Evolutionary conservation across 2,797 vertebrate species (phyloP), one percentile per base, ranked within the genome.

Genomic region (Gallinago nigripennis): DNA sequence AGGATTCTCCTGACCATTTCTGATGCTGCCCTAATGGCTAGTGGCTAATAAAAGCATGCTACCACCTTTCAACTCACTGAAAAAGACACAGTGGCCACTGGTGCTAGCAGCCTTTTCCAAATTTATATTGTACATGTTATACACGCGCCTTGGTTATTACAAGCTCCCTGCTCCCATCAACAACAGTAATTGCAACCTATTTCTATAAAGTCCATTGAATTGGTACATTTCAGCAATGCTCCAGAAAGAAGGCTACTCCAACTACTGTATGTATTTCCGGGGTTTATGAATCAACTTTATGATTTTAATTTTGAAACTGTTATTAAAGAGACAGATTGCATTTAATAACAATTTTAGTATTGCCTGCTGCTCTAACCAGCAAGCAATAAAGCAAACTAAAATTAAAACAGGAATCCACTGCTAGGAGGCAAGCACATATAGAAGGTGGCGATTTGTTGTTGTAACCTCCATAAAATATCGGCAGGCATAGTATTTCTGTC

Each of bases 321-420:
- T 98, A 97, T 97, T 97, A 97, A 97, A 95, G 85, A 97, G 95
- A 97, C 92, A 97, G 94, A 98, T 97, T 96, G 93, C 83, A 88
- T 97, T 96, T 97, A 96, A 97, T 97, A 96, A 95, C 95, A 77
- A 92, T 95, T 97, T 97, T 95, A 96, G 92, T 92, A 95, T 82
- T 87, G 94, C 84, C 72, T 94, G 86, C 83, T 96, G 95, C 75
- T 97, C 12, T 48, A 90, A 91, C 94, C 90, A 96, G 92, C 50
- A 93, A 95, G 91, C 86, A 91, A 92, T 93, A 94, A 88, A 95
- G 90, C 72, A 94, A 94, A 65, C 27, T 77, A 64, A 89, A 68
- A 93, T 83, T 95, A 91, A 96, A 77, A 80, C 71, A 94, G n/a
- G 71, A 95, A 93, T 92, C 86, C 37, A 81, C 91, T 93, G 90